Evolutionary conservation across 2,797 vertebrate genomes (phyloP).

Genomic region (Lacerta viridis): DNA sequence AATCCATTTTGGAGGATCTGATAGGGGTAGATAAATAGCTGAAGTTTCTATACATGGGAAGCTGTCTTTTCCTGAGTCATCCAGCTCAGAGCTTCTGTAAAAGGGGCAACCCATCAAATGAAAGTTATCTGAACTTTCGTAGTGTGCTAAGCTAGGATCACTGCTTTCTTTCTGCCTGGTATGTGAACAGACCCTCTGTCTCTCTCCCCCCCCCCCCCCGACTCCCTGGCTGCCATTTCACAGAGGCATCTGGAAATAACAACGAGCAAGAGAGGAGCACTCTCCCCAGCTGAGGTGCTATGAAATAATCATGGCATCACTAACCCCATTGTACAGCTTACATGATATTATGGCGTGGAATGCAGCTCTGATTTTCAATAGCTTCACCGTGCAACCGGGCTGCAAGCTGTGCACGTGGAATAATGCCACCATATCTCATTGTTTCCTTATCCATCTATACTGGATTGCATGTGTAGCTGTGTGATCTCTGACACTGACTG

Average conservation of each 20-base stretch:
- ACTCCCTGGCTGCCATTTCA: neutral
- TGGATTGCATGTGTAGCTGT: neutral
- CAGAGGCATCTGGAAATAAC: neutral
- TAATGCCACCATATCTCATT: neutral
- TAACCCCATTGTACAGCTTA: neutral
- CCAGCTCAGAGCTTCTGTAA: too few relatives aligned
- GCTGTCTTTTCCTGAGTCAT: too few relatives aligned
- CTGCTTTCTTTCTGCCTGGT: neutral
- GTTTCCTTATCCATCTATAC: neutral
- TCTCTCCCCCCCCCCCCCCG: too few relatives aligned
- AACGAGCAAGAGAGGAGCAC: neutral
- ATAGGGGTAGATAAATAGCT: too few relatives aligned
- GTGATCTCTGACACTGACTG: neutral
- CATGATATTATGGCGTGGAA: neutral
- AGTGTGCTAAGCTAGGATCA: neutral
- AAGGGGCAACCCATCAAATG: neutral
- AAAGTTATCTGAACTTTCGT: neutral
- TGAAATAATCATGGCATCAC: neutral
- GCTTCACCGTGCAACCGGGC: neutral
- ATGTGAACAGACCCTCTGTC: neutral
- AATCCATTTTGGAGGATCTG: too few relatives aligned
- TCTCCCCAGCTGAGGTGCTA: neutral
- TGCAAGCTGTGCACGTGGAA: neutral
- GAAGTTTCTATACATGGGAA: too few relatives aligned
- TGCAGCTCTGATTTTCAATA: neutral